Percentiles rank a stretch among this genome's conserved stretches.
These are phyloP conservation scores for Rhingia campestris DNA, from an alignment of 2,888 invertebrate species.

Conservation along the genomic window DNA sequence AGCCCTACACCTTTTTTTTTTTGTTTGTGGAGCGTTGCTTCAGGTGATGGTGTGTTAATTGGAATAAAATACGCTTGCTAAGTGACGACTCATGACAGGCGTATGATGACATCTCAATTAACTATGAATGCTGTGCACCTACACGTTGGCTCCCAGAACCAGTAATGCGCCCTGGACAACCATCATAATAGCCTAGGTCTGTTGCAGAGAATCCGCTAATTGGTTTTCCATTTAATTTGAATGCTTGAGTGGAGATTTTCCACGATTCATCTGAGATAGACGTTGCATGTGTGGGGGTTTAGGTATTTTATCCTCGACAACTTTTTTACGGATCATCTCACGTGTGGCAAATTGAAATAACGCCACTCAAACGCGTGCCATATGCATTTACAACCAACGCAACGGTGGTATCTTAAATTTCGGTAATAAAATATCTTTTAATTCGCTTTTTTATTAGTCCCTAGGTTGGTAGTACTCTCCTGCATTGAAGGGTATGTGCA, in stretches of 20 bases:
- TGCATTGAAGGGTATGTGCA: conserved; percentile 12
- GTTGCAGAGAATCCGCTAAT: conserved; percentile 62
- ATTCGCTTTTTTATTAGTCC: conserved; percentile 24
- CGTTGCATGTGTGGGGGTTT: conserved; percentile 7
- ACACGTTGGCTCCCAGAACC: not conserved
- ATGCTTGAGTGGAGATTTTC: conserved; percentile 47
- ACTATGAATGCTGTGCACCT: conserved; percentile 45
- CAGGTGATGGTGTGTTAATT: conserved; percentile 69
- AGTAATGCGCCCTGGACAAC: conserved; percentile 38
- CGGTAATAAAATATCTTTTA: conserved; percentile 68
- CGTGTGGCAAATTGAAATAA: conserved; percentile 61
- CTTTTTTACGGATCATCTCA: conserved; percentile 42
- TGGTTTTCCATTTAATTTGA: conserved; percentile 63
- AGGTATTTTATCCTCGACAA: not conserved
- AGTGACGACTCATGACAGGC: conserved; percentile 71
- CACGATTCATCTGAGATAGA: not conserved
- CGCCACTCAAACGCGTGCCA: conserved; percentile 67
- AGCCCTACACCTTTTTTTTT: conserved; percentile 15
- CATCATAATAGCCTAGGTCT: not conserved
- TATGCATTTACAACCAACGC: conserved; percentile 63
- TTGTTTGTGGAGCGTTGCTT: not conserved
- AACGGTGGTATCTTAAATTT: conserved; percentile 55
- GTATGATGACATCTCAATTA: conserved; percentile 71
- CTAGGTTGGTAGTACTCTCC: not conserved
- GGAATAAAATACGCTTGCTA: conserved; percentile 67